Evolutionary conservation across 2,888 invertebrate genomes (phyloP).

Genomic region (Gymnoscelis rufifasciata): DNA sequence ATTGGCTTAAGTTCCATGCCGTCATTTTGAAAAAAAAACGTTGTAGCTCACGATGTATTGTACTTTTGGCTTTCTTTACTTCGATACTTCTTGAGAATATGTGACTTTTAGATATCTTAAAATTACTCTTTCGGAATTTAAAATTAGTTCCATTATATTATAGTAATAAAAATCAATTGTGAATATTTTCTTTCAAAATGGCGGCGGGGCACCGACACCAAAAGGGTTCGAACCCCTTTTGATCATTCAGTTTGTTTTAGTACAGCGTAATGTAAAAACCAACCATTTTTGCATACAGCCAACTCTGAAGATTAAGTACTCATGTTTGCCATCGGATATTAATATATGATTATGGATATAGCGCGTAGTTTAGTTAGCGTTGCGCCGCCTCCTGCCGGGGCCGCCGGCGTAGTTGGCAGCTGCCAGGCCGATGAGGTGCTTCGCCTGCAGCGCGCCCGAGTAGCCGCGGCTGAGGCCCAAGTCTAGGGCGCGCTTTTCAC

Average conservation of each 20-base stretch:
- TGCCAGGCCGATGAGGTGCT: conserved; percentile 93
- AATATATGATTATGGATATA: conserved; percentile 32
- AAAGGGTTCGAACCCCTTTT: no score
- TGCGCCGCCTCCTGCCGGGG: conserved; percentile 91
- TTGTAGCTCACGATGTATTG: no score
- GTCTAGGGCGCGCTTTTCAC: conserved; percentile 92
- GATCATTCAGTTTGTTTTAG: no score
- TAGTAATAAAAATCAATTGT: no score
- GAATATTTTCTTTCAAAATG: no score
- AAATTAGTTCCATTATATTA: no score
- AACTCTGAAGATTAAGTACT: neutral
- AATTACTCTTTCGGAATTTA: no score
- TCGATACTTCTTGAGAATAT: no score
- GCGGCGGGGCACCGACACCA: no score
- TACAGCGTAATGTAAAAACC: conserved; percentile 31
- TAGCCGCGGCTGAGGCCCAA: conserved; percentile 92
- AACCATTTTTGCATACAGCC: conserved; percentile 25
- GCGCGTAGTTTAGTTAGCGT: conserved; percentile 54
- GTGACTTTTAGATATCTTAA: no score
- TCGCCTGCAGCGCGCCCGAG: conserved; percentile 93
- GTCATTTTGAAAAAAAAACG: no score
- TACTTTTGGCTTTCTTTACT: no score
- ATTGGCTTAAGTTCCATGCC: neutral
- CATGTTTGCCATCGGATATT: conserved; percentile 12
- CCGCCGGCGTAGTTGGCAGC: conserved; percentile 94